Evolutionary conservation across 2,113 vertebrate species (phyloP).

Genomic region (Albula glossodonta): DNA sequence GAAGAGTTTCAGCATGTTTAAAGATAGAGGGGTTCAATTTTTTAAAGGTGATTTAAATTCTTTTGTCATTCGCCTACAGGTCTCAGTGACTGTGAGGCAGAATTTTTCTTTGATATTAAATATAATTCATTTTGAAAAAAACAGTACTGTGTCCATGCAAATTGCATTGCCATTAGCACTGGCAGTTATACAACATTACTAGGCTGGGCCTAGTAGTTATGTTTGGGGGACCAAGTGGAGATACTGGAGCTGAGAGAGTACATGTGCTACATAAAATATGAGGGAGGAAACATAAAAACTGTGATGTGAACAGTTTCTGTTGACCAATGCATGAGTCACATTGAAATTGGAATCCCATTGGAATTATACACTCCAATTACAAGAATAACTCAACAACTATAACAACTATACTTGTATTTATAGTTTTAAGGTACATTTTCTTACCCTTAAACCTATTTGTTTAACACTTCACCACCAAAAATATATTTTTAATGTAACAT

Average conservation of each 20-base stretch:
- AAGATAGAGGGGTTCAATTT: not conserved
- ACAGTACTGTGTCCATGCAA: not conserved
- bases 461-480: no score
- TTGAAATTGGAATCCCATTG: no score
- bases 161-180: not conserved
- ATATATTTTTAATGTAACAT: no score
- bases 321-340: no score
- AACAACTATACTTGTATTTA: no score
- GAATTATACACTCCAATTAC: no score
- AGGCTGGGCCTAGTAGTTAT: no score
- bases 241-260: not conserved
- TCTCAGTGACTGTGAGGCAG: not conserved
- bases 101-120: not conserved
- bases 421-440: no score
- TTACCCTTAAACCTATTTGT: no score
- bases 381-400: no score
- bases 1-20: not conserved
- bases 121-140: not conserved
- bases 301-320: no score
- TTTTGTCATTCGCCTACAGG: not conserved
- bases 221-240: not conserved
- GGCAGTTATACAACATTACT: no score
- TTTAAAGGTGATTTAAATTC: not conserved
- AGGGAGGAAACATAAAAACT: not conserved
- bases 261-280: not conserved